Evolutionary conservation across 1,140 invertebrate genomes (phyloP), one percentile per base, ranked within the genome.

Genomic region (Hylyphantes graminicola): DNA sequence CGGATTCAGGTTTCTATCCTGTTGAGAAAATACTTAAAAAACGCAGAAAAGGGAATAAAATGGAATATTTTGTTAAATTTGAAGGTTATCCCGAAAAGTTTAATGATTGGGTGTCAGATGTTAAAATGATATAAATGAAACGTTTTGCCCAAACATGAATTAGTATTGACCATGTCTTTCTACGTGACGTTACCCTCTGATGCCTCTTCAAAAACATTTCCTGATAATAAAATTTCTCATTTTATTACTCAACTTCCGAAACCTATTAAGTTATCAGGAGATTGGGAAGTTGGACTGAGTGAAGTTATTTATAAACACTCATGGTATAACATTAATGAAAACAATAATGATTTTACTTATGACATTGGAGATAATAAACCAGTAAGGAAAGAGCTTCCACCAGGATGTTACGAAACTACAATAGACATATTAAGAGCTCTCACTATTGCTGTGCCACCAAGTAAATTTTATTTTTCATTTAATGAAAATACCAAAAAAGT

Each of bases 61-160:
- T 51, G 19, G n/a, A 75, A 70, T 85, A 80, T 77, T 68, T 17
- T 57, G 59, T 79, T 0, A 80, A 72, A 57, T 72, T 70, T 54
- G 5, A 8, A 2, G 78, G 54, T 21, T 70, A 63, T 57, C 65
- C 67, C 3, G 55, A 81, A 61, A 59, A 81, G 21, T 70, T 72
- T 5, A 70, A 61, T 59, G 13, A 7, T 13, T 81, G 65, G 78
- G 51, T 81, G 5, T 17, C 6, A n/a, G 15, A 57, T 6, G n/a
- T 55, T 0, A 21, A 51, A 65, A 78, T 19, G n/a, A 0, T 54
- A 65, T 65, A 67, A 78, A 78, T 65, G 7, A 61, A 10, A n/a
- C n/a, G n/a, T n/a, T n/a, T n/a, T n/a, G n/a, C n/a, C n/a, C n/a
- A n/a, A n/a, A n/a, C n/a, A n/a, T n/a, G n/a, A n/a, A 11, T 17